These are phyloP conservation scores for Eubasilissa regina DNA, from an alignment of 1,140 invertebrate species.

Conservation along the genomic window DNA sequence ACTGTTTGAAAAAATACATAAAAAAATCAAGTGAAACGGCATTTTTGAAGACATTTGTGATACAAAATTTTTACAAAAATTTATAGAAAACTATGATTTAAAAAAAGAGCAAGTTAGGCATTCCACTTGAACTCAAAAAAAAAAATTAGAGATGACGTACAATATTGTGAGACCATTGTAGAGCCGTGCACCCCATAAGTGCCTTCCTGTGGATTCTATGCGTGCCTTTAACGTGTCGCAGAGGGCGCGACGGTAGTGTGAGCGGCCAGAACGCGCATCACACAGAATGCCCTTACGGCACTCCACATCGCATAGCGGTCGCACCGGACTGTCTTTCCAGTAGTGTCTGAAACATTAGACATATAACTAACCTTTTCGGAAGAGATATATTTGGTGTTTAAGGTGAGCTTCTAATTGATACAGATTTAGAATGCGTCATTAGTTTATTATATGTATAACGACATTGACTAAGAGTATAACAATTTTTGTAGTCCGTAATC, in stretches of 20 bases:
- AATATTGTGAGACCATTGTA: conserved; percentile 88
- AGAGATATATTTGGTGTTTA: no score
- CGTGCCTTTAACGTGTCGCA: conserved; percentile 86
- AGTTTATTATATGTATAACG: no score
- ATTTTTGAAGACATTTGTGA: no score
- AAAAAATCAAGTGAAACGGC: no score
- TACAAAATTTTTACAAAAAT: no score
- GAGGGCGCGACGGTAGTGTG: conserved; percentile 86
- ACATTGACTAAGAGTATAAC: no score
- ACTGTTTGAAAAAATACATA: no score
- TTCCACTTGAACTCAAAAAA: conserved; percentile 62
- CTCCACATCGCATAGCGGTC: conserved; percentile 84
- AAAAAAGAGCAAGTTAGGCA: conserved; percentile 15
- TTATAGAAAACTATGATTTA: no score
- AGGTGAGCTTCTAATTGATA: no score
- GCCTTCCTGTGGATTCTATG: conserved; percentile 79
- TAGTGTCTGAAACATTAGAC: conserved; percentile 77
- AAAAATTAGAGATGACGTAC: conserved; percentile 75
- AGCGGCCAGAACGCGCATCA: conserved; percentile 87
- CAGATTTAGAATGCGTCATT: no score
- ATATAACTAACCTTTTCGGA: no score
- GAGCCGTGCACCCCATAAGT: conserved; percentile 87
- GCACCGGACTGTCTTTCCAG: conserved; percentile 89
- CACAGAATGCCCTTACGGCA: conserved; percentile 89
- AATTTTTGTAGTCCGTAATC: no score